phyloP scores from a whole-genome alignment of 2,888 invertebrate species.

The Meganola albula region DNA sequence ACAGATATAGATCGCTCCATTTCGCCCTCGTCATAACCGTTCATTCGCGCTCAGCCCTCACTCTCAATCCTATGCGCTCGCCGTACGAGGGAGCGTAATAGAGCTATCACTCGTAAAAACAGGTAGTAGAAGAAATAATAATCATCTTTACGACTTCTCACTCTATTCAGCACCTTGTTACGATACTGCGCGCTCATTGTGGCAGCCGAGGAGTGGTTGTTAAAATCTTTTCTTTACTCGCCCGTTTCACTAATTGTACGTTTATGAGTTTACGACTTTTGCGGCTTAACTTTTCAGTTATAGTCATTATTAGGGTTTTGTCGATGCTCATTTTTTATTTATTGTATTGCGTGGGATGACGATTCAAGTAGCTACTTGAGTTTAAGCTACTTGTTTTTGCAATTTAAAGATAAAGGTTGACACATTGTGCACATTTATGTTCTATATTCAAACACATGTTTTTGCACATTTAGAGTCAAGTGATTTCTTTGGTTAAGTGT shows the following conservation, averaged over 20 bases:
- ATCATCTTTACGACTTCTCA: conserved; percentile 80
- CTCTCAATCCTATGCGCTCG: conserved; percentile 40
- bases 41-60: conserved; percentile 50
- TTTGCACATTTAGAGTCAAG: too few species aligned
- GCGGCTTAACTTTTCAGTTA: conserved; percentile 69
- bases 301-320: conserved; percentile 62
- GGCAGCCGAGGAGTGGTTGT: conserved; percentile 72
- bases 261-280: conserved; percentile 76
- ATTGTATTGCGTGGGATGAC: conserved; percentile 26
- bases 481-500: too few species aligned
- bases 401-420: too few species aligned
- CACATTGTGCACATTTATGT: too few species aligned
- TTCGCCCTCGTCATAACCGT: conserved; percentile 45
- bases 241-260: conserved; percentile 77
- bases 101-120: conserved; percentile 70
- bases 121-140: conserved; percentile 80
- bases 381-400: too few species aligned
- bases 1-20: conserved; percentile 44
- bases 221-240: conserved; percentile 78
- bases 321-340: conserved; percentile 45
- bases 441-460: too few species aligned
- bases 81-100: conserved; percentile 49
- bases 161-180: conserved; percentile 79
- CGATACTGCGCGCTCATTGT: conserved; percentile 77
- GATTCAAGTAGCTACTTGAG: conserved; percentile 15